Conservation (phyloP, 2,888 invertebrate species). For the Diarsia rubi region DNA sequence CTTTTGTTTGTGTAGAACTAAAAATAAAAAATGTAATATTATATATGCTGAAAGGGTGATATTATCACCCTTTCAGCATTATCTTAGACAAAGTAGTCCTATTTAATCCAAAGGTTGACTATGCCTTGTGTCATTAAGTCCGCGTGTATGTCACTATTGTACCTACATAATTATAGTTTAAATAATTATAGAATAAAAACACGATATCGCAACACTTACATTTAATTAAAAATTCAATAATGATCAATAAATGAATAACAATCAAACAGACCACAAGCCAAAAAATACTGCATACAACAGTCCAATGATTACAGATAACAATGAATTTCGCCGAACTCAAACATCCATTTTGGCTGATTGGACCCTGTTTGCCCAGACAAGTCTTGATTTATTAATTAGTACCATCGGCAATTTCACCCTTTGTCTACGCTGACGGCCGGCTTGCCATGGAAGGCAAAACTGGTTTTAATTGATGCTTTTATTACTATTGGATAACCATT, state of each 20-base stretch:
- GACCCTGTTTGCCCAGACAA: conserved; percentile 80
- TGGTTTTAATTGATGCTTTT: conserved; percentile 62
- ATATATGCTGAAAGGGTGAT: too few relatives aligned
- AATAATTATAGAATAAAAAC: background rate
- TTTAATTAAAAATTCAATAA: background rate
- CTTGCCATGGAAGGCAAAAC: conserved; percentile 38
- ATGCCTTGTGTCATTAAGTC: too few relatives aligned
- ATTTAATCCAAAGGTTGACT: too few relatives aligned
- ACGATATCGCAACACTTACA: background rate
- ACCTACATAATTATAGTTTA: too few relatives aligned
- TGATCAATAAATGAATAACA: background rate
- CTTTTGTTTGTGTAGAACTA: background rate
- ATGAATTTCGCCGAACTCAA: conserved; percentile 73
- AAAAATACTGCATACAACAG: conserved; percentile 36
- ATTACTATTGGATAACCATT: conserved; percentile 22
- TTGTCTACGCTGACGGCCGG: conserved; percentile 66
- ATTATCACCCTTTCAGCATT: too few relatives aligned
- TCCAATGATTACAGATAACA: conserved; percentile 70
- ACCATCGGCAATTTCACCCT: conserved; percentile 69
- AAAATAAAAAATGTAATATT: background rate
- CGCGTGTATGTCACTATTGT: too few relatives aligned
- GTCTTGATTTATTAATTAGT: conserved; percentile 83
- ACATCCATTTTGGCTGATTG: conserved; percentile 68
- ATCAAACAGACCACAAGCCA: background rate
- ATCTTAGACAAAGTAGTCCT: background rate